phyloP scores from a whole-genome alignment of 2,113 vertebrate species.

The Meles meles region DNA sequence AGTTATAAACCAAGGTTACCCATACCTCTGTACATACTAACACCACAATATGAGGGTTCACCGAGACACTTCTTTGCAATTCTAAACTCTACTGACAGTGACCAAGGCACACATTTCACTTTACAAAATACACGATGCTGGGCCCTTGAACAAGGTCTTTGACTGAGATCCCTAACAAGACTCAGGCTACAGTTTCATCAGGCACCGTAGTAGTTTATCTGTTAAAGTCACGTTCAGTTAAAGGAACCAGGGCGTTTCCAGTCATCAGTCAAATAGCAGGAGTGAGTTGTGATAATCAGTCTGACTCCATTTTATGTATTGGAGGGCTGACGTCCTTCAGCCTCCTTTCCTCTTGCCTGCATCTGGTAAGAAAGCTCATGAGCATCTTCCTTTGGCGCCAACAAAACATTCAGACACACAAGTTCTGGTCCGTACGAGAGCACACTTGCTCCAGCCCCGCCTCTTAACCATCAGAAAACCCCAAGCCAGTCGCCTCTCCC shows the following conservation, averaged over 20 bases:
- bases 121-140: background rate
- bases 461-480: background rate
- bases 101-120: background rate
- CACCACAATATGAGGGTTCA: background rate
- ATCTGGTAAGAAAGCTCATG: background rate
- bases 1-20: background rate
- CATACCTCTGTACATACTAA: background rate
- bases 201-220: background rate
- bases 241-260: background rate
- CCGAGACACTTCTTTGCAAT: background rate
- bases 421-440: background rate
- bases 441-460: background rate
- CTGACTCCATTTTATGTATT: background rate
- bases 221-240: background rate
- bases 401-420: background rate
- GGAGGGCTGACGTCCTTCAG: background rate
- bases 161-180: background rate
- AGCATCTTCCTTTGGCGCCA: background rate
- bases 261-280: background rate
- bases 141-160: background rate
- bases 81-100: background rate
- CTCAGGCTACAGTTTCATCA: background rate
- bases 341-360: background rate
- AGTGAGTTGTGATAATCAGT: background rate
- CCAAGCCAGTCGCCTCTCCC: background rate